Conservation (phyloP, 2,888 invertebrate species). For the Criorhina ranunculi region DNA sequence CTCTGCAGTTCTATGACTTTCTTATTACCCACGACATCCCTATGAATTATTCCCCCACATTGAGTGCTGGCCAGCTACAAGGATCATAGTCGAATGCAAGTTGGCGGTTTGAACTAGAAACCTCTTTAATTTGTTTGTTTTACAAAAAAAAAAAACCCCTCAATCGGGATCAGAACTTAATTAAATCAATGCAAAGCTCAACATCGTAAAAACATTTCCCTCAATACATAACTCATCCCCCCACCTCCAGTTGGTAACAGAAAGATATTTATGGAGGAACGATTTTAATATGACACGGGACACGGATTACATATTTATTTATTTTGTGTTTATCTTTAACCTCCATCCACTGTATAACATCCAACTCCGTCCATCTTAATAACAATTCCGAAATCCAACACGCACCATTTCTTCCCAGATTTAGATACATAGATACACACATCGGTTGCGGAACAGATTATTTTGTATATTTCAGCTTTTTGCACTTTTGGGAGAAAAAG, state of each 20-base stretch:
- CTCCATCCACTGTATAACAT: slow-evolving; percentile 12
- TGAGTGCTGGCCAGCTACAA: too few species aligned
- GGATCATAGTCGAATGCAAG: too few species aligned
- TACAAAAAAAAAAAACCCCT: neutral
- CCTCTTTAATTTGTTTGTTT: too few species aligned
- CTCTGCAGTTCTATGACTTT: too few species aligned
- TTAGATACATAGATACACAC: slow-evolving; percentile 50
- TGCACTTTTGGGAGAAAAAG: slow-evolving; percentile 52
- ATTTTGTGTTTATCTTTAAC: slow-evolving; percentile 35
- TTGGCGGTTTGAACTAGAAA: too few species aligned
- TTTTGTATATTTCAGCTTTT: slow-evolving; percentile 73
- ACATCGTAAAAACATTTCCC: slow-evolving; percentile 10
- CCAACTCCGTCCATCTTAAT: slow-evolving; percentile 26
- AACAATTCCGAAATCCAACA: slow-evolving; percentile 47
- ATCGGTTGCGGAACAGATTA: slow-evolving; percentile 41
- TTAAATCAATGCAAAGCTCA: slow-evolving; percentile 27
- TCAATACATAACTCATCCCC: slow-evolving; percentile 18
- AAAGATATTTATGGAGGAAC: slow-evolving; percentile 22
- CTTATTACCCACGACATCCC: too few species aligned
- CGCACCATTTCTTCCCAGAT: slow-evolving; percentile 68
- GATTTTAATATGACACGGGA: slow-evolving; percentile 70
- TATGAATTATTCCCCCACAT: too few species aligned
- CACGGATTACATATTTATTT: slow-evolving; percentile 61
- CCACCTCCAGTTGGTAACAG: neutral
- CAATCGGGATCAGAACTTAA: slow-evolving; percentile 32